Evolutionary conservation across 2,888 invertebrate genomes (phyloP).

Genomic region (Nebria salina): DNA sequence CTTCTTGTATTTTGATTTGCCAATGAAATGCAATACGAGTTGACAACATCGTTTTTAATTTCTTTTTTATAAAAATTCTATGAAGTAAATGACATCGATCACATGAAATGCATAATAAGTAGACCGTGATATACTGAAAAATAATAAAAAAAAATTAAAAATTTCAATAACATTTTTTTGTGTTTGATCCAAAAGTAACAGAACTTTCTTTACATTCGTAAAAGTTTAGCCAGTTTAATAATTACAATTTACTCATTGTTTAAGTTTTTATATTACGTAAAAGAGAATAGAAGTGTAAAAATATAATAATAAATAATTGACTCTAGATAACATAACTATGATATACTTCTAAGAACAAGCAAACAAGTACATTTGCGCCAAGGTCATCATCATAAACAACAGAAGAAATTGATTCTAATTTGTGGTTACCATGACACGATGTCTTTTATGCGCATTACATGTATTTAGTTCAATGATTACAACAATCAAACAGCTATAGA

Average conservation of each 20-base stretch:
- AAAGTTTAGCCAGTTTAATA: too few species aligned
- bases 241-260: neutral
- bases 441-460: conserved; percentile 23
- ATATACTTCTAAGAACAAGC: neutral
- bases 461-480: conserved; percentile 43
- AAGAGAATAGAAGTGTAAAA: neutral
- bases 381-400: conserved; percentile 10
- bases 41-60: neutral
- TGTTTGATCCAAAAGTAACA: too few species aligned
- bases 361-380: conserved; percentile 2
- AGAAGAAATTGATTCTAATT: conserved; percentile 29
- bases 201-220: too few species aligned
- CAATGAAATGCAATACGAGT: neutral
- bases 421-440: conserved; percentile 24
- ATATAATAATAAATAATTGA: neutral
- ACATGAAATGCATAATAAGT: conserved; percentile 28
- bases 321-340: neutral
- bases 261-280: neutral
- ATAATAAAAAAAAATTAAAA: neutral
- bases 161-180: neutral
- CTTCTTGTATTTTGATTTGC: neutral
- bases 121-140: conserved; percentile 34
- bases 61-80: conserved; percentile 8
- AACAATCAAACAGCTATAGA: conserved; percentile 8
- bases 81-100: conserved; percentile 7